Percentiles rank a stretch among this genome's conserved stretches.
Conservation (phyloP, 2,888 invertebrate species). For the Stramonita haemastoma region DNA sequence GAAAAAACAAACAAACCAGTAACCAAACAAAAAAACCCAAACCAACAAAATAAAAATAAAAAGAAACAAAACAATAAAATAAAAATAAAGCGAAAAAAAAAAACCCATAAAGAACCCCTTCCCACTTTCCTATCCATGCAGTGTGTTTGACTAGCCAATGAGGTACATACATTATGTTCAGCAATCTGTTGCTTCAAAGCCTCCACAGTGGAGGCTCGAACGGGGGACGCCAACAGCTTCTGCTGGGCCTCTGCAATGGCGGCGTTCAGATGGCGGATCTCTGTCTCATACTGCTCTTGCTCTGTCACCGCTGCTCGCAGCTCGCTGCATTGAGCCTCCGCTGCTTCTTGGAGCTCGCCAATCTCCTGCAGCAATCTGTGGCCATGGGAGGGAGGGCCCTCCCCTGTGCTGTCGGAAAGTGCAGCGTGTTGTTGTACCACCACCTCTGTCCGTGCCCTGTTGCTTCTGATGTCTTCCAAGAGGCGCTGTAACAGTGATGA, state of each 20-base stretch:
- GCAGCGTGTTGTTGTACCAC: constrained; percentile 51
- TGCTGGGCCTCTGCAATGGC: constrained; percentile 68
- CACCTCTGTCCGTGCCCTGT: constrained; percentile 62
- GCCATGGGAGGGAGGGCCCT: constrained; percentile 43
- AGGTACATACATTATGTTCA: constrained; percentile 68
- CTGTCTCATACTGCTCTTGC: constrained; percentile 67
- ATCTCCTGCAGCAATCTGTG: constrained; percentile 64
- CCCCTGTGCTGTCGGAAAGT: background rate
- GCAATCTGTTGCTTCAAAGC: constrained; percentile 69
- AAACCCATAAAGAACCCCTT: background rate
- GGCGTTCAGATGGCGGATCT: constrained; percentile 61
- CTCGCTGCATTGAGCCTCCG: constrained; percentile 58
- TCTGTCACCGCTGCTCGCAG: constrained; percentile 61
- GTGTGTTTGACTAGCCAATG: constrained; percentile 40
- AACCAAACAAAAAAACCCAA: background rate
- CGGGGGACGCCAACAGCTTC: constrained; percentile 63
- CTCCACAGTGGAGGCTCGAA: constrained; percentile 65
- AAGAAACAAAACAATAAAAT: too few species aligned
- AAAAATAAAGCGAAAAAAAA: background rate
- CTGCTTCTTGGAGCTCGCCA: constrained; percentile 62
- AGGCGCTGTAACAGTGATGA: constrained; percentile 59
- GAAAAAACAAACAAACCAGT: background rate
- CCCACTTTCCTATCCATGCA: background rate
- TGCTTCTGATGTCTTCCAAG: constrained; percentile 65
- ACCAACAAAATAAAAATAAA: background rate